Evolutionary conservation across 2,113 vertebrate species (phyloP).

Genomic region (Gobius niger): DNA sequence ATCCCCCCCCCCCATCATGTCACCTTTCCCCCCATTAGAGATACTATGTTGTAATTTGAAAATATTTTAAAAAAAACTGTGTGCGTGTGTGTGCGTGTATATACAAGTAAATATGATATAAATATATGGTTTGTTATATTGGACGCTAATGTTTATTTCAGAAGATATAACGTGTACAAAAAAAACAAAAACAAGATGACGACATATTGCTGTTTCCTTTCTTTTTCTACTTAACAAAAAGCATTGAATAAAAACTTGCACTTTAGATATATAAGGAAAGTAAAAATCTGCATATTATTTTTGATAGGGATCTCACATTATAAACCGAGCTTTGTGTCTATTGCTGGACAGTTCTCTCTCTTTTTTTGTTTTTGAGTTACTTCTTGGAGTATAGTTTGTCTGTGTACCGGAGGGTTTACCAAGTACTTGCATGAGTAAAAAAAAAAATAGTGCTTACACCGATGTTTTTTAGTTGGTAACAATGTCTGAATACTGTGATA

Average conservation of each 20-base stretch:
- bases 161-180: slow-evolving; percentile 76
- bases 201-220: slow-evolving; percentile 80
- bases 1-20: slow-evolving; percentile 78
- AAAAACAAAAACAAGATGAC: slow-evolving; percentile 46
- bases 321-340: slow-evolving; percentile 81
- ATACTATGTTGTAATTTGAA: slow-evolving; percentile 80
- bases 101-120: slow-evolving; percentile 39
- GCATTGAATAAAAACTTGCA: slow-evolving; percentile 85
- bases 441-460: slow-evolving; percentile 75
- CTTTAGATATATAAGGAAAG: slow-evolving; percentile 84
- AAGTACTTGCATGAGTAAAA: slow-evolving; percentile 81
- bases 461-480: slow-evolving; percentile 76
- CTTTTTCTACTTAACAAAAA: slow-evolving; percentile 84
- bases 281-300: slow-evolving; percentile 84
- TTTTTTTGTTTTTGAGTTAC: slow-evolving; percentile 62
- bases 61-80: slow-evolving; percentile 79
- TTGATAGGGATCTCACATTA: slow-evolving; percentile 85
- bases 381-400: slow-evolving; percentile 84
- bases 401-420: slow-evolving; percentile 83
- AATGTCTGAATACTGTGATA: slow-evolving; percentile 83
- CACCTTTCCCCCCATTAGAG: slow-evolving; percentile 75
- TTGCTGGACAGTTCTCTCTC: slow-evolving; percentile 82
- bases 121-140: slow-evolving; percentile 79
- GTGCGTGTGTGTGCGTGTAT: slow-evolving; percentile 38
- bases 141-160: slow-evolving; percentile 78